Evolutionary conservation across 2,888 invertebrate genomes (phyloP), one percentile per base, ranked within the genome.

Genomic region (Leptura quadrifasciata): DNA sequence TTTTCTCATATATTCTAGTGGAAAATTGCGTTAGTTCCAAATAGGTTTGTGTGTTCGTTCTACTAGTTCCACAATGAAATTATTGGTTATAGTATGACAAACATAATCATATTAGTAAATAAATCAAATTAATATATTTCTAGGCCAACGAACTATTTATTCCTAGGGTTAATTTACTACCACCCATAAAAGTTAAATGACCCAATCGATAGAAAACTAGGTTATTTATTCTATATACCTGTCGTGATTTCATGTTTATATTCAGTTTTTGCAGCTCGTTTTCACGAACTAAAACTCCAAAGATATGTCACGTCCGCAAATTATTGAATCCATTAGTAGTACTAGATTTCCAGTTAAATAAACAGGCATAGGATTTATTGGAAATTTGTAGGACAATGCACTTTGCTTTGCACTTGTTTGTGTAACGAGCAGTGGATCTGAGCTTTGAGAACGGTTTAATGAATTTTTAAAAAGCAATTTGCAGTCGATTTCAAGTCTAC

Each of bases 161-260:
- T 1, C 69, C 24, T 69, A 58, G 39, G 69, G 39, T 39, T 69
- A 69, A 69, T 69, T 69, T 69, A 69, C 64, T 57, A 52, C 57
- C 21, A 57, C 10, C 58, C 72, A 57, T 39, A 55, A 39, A 64
- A 64, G 72, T 54, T 72, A 64, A 71, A 63, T 31, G 63, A 18
- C 63, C 52, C 54, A 63, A 72, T 72, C 72, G 72, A 72, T 72
- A 72, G 63, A 39, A 63, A 72, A 72, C 63, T 72, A 35, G 70
- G 70, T 61, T 71, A 72, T 72, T 67, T 67, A 55, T 55, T 67
- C 21, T n/a, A 47, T 47, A 15, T 35, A 67, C 67, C 67, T 67
- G 72, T 54, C 63, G 27, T 31, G 39, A 63, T 72, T 63, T 54
- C 12, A 24, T 70, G 47, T 70, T 60, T 39, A 27, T 60, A 39